phyloP scores from a whole-genome alignment of 1,140 invertebrate genomes.

The Leptinotarsa texana region DNA sequence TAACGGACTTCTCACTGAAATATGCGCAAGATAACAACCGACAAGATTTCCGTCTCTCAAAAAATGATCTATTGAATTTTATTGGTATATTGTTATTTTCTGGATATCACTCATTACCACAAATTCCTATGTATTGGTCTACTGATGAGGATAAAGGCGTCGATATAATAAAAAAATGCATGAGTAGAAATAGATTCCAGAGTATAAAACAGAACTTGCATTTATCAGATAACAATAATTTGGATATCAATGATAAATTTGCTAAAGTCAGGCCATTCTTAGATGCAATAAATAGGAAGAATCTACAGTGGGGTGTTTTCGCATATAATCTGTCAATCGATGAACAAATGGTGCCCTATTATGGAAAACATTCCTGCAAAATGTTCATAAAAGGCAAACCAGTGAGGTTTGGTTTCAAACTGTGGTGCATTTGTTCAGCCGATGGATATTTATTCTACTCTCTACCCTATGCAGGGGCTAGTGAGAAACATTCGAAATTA shows the following conservation, averaged over 20 bases:
- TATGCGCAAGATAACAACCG: conserved; percentile 32
- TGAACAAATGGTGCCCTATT: conserved; percentile 54
- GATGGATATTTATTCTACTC: conserved; percentile 35
- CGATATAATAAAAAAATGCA: conserved; percentile 33
- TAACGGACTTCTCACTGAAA: conserved; percentile 29
- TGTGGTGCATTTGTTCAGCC: conserved; percentile 46
- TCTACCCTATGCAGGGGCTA: conserved; percentile 31
- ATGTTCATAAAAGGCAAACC: conserved; percentile 58
- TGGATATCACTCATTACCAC: conserved; percentile 33
- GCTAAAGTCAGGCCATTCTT: conserved; percentile 47
- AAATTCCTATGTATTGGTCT: conserved; percentile 33
- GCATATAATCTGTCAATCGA: conserved; percentile 55
- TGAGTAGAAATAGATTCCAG: conserved; percentile 34
- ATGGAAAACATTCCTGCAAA: conserved; percentile 57
- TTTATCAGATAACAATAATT: conserved; percentile 45
- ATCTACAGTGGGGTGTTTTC: conserved; percentile 53
- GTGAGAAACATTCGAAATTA: conserved; percentile 25
- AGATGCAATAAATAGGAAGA: conserved; percentile 50
- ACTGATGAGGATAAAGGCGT: conserved; percentile 34
- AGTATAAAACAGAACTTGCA: conserved; percentile 36
- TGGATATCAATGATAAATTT: conserved; percentile 50
- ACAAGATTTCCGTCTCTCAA: conserved; percentile 18
- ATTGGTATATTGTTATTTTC: conserved; percentile 31
- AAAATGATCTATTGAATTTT: conserved; percentile 22
- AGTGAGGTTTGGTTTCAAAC: conserved; percentile 58